A percentile compares a stretch with the other conserved stretches of the same genome.
Evolutionary conservation across 37 sponge, comb jelly and placozoan species (phyloP).

Genomic region (Agelas oroides): DNA sequence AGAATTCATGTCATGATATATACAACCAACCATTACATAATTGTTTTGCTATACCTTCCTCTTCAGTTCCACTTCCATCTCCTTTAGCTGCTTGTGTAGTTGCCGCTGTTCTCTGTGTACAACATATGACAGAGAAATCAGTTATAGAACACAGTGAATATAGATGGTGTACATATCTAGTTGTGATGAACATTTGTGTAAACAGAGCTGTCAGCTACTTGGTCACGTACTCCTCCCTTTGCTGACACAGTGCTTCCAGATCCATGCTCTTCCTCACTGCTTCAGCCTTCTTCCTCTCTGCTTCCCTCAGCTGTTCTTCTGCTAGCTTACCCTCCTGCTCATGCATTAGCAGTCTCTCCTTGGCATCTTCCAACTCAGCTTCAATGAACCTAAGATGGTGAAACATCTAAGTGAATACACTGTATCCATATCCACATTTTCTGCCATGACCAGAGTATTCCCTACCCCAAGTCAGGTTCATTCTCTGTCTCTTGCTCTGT

Average conservation of each 20-base stretch:
- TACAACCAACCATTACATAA: no score
- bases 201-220: no score
- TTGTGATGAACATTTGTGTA: no score
- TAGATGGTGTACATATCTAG: no score
- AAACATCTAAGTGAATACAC: neutral
- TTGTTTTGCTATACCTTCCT: constrained; percentile 24
- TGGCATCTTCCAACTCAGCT: neutral
- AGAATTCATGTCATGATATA: no score
- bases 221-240: neutral
- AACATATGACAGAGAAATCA: neutral
- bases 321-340: neutral
- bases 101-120: constrained; percentile 35
- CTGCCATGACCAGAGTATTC: neutral
- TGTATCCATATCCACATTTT: neutral
- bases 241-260: neutral
- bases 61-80: constrained; percentile 24
- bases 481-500: no score
- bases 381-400: neutral
- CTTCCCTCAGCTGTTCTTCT: constrained; percentile 3
- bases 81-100: constrained; percentile 21
- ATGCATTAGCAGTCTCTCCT: neutral
- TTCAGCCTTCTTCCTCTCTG: neutral
- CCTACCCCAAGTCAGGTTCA: no score
- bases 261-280: neutral
- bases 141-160: no score